Percentiles rank a stretch among this genome's conserved stretches.
Conservation (phyloP, 2,113 vertebrate genomes). For the Toxotes jaculatrix region DNA sequence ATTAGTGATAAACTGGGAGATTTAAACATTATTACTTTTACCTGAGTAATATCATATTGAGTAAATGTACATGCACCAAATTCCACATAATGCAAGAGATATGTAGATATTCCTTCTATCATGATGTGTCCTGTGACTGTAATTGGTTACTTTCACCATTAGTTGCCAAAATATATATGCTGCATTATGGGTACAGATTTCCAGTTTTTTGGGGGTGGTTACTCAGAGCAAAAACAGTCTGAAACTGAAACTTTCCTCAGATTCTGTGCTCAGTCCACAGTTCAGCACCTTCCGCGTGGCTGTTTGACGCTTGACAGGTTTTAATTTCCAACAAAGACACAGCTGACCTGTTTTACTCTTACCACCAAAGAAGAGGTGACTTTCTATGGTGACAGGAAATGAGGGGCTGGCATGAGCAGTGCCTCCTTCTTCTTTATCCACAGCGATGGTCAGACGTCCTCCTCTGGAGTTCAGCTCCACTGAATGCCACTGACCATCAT, state of each 20-base stretch:
- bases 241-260: no score
- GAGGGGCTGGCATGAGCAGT: conserved; percentile 74
- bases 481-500: conserved; percentile 94
- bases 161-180: background rate
- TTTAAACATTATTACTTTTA: background rate
- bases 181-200: no score
- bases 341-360: conserved; percentile 30
- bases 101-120: no score
- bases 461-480: conserved; percentile 85
- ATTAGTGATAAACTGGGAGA: background rate
- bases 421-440: conserved; percentile 84
- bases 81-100: no score
- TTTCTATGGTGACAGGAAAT: conserved; percentile 80
- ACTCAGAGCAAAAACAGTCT: no score
- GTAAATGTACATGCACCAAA: no score
- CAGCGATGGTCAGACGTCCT: conserved; percentile 84
- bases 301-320: background rate
- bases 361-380: conserved; percentile 91
- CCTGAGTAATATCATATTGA: no score
- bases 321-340: background rate
- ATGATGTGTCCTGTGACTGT: no score
- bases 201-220: no score
- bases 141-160: no score
- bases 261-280: background rate
- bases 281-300: background rate